These are phyloP conservation scores for Crenuchus spilurus DNA, from an alignment of 2,797 vertebrate genomes.

Conservation along the genomic window DNA sequence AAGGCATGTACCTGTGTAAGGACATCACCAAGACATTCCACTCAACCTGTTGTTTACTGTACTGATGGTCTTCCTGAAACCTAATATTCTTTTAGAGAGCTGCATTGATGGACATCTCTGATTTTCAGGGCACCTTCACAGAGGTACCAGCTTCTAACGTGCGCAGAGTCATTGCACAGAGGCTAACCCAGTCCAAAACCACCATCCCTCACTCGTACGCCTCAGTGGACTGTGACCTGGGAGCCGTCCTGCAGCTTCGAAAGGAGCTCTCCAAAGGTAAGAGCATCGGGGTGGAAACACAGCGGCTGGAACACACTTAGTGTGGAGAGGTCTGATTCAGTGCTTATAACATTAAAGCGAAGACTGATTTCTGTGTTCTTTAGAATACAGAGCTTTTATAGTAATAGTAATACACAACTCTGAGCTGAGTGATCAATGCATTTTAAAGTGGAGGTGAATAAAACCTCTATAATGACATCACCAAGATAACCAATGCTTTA, in stretches of 20 bases:
- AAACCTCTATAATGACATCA: too few relatives aligned
- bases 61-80: background rate
- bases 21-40: background rate
- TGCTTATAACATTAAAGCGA: background rate
- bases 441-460: too few relatives aligned
- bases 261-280: constrained; percentile 88
- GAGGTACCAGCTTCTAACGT: constrained; percentile 90
- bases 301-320: background rate
- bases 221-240: constrained; percentile 88
- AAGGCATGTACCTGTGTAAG: background rate
- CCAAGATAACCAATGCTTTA: too few relatives aligned
- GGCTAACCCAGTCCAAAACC: constrained; percentile 91
- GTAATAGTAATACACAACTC: too few relatives aligned
- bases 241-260: constrained; percentile 84
- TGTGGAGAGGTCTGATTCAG: background rate
- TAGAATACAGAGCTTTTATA: too few relatives aligned
- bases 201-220: constrained; percentile 93
- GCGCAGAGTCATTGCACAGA: constrained; percentile 92
- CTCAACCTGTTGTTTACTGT: background rate
- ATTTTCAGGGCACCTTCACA: constrained; percentile 87
- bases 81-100: background rate
- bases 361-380: too few relatives aligned
- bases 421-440: too few relatives aligned
- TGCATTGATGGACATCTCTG: background rate
- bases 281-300: constrained; percentile 28